Conservation (phyloP, 1,140 invertebrate species). For the Neodiprion lecontei region DNA sequence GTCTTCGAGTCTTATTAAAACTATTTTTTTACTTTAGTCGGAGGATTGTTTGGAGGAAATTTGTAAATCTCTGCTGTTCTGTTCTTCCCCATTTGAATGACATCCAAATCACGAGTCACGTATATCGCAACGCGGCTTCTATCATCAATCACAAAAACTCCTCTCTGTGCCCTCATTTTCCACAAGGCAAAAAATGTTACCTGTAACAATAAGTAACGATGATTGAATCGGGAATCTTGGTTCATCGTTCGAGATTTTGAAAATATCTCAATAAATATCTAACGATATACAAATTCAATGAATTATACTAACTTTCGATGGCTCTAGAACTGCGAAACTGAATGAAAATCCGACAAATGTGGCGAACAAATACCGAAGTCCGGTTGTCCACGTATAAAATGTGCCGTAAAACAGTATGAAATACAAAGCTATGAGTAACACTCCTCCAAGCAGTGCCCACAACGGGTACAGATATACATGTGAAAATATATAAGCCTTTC, state of each 20-base stretch:
- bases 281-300: too few species aligned
- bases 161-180: background rate
- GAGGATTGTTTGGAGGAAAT: background rate
- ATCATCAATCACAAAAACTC: background rate
- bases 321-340: slow-evolving; percentile 4
- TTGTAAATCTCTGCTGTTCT: background rate
- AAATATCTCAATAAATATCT: too few species aligned
- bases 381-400: background rate
- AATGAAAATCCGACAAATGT: background rate
- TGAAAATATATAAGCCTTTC: background rate
- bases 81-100: background rate
- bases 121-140: slow-evolving; percentile 4
- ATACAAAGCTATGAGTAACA: slow-evolving; percentile 6
- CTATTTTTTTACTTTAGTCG: too few species aligned
- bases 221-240: background rate
- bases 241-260: too few species aligned
- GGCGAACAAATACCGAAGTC: background rate
- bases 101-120: background rate
- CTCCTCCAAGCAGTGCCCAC: background rate
- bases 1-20: too few species aligned
- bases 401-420: background rate
- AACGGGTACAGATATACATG: slow-evolving; percentile 7
- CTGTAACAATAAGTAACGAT: background rate
- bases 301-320: background rate
- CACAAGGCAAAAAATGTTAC: background rate